These are phyloP conservation scores for Naso thynnoides DNA, from an alignment of 2,797 vertebrate genomes.

Conservation along the genomic window DNA sequence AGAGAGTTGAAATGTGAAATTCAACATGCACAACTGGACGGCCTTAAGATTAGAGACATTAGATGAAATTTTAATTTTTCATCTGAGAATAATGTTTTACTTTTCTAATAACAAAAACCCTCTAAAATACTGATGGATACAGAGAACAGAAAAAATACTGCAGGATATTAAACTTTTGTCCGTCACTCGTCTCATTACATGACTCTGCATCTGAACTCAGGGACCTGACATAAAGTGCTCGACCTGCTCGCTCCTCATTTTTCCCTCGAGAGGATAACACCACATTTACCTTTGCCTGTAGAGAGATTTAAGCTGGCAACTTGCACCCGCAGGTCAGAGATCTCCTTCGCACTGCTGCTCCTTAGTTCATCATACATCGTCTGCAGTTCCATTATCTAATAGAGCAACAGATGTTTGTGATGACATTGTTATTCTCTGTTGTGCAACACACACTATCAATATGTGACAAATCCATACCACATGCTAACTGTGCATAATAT, in stretches of 20 bases:
- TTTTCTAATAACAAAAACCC: too few relatives aligned
- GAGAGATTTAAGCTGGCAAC: slow-evolving; percentile 45
- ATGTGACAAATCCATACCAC: background rate
- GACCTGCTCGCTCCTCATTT: background rate
- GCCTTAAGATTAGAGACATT: slow-evolving; percentile 21
- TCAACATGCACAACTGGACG: slow-evolving; percentile 1
- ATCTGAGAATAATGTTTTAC: slow-evolving; percentile 14
- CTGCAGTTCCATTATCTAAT: slow-evolving; percentile 78
- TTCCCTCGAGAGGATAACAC: background rate
- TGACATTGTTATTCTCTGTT: too few relatives aligned
- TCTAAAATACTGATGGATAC: background rate
- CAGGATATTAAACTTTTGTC: background rate
- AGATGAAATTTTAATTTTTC: slow-evolving; percentile 28
- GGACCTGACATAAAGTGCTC: background rate
- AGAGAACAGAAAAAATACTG: background rate
- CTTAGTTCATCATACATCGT: slow-evolving; percentile 69
- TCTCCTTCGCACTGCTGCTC: slow-evolving; percentile 74
- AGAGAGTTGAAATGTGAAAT: slow-evolving; percentile 27
- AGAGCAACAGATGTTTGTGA: slow-evolving; percentile 36
- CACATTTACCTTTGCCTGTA: slow-evolving; percentile 58
- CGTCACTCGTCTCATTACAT: background rate
- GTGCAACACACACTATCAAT: background rate
- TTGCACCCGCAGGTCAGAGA: slow-evolving; percentile 58
- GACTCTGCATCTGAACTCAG: background rate
- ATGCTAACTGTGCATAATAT: background rate